Percentiles rank a stretch among this genome's conserved stretches.
Evolutionary conservation across 2,113 vertebrate genomes (phyloP).

Genomic region (Tachysurus fulvidraco): DNA sequence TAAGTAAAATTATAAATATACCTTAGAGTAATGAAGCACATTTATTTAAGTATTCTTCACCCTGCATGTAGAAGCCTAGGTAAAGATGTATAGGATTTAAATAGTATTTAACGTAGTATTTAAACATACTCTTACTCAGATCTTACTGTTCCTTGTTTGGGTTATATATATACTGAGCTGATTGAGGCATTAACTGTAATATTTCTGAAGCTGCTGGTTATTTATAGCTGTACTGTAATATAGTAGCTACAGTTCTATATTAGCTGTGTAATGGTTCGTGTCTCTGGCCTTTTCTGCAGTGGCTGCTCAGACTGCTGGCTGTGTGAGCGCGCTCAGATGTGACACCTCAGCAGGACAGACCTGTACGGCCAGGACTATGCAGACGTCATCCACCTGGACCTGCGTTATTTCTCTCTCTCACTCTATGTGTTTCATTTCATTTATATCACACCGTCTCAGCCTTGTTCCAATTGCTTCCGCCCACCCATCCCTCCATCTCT

Average conservation of each 20-base stretch:
- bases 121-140: neutral
- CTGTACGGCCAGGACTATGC: constrained; percentile 39
- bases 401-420: constrained; percentile 26
- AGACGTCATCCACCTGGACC: constrained; percentile 49
- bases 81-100: neutral
- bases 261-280: neutral
- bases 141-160: neutral
- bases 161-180: neutral
- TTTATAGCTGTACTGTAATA: constrained; percentile 16
- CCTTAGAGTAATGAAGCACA: neutral
- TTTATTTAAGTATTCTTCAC: neutral
- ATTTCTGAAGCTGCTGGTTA: constrained; percentile 1
- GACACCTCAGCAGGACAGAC: constrained; percentile 49
- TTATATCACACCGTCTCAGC: constrained; percentile 4
- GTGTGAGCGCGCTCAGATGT: constrained; percentile 61
- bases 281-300: constrained; percentile 60
- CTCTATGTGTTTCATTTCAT: constrained; percentile 6
- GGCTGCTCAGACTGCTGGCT: constrained; percentile 71
- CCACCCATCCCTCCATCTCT: constrained; percentile 5
- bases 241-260: no score
- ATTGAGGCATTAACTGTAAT: neutral
- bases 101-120: neutral
- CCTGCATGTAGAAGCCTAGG: neutral
- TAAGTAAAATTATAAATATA: neutral
- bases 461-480: constrained; percentile 28